A percentile compares a stretch with the other conserved stretches of the same genome.
These are phyloP conservation scores for Euleptes europaea DNA, from an alignment of 2,113 vertebrate genomes.

Conservation along the genomic window DNA sequence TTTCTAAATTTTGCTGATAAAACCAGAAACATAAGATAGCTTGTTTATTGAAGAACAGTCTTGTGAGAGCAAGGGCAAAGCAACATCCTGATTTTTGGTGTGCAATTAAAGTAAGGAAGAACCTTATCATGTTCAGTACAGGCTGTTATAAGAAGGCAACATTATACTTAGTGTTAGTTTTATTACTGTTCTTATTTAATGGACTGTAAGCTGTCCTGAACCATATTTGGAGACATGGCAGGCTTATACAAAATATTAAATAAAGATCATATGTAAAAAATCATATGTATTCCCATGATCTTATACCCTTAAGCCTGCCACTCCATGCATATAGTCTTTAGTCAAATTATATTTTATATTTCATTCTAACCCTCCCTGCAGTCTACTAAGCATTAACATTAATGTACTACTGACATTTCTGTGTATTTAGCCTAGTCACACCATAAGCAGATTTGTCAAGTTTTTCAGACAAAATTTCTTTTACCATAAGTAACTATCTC, in stretches of 20 bases:
- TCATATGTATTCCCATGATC: too few species aligned
- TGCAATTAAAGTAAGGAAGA: not conserved
- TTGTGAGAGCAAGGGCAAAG: not conserved
- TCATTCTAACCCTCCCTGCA: not conserved
- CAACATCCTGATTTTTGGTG: not conserved
- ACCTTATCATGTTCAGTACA: not conserved
- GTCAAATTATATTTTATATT: not conserved
- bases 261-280: too few species aligned
- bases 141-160: too few species aligned
- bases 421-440: not conserved
- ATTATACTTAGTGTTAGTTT: too few species aligned
- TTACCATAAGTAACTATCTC: not conserved
- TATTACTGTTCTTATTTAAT: too few species aligned
- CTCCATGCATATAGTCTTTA: not conserved
- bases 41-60: not conserved
- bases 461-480: too few species aligned
- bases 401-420: too few species aligned
- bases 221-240: too few species aligned
- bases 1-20: not conserved
- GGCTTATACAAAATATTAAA: too few species aligned
- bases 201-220: too few species aligned
- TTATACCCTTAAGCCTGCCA: too few species aligned
- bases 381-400: not conserved
- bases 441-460: too few species aligned
- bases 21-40: not conserved